These are phyloP conservation scores for Melitaea cinxia DNA, from an alignment of 1,140 invertebrate genomes.

Conservation along the genomic window DNA sequence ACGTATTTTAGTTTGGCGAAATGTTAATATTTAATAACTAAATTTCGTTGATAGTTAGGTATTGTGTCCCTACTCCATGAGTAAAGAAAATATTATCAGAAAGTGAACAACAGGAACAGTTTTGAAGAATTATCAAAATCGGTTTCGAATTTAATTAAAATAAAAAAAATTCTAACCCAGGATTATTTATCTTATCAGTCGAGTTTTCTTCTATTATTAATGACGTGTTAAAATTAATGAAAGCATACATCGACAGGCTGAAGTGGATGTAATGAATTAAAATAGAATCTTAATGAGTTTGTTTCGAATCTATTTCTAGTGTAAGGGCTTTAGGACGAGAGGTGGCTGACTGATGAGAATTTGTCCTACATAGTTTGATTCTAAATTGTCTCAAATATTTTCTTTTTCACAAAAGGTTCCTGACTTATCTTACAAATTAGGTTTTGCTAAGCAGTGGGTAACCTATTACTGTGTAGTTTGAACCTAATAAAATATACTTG, in stretches of 20 bases:
- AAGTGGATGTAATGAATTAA: constrained; percentile 31
- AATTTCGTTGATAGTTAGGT: too few relatives aligned
- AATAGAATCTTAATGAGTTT: constrained; percentile 31
- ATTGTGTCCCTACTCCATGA: too few relatives aligned
- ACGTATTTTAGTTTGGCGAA: not conserved
- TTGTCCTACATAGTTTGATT: too few relatives aligned
- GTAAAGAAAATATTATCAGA: too few relatives aligned
- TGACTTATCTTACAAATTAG: too few relatives aligned
- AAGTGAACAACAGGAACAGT: too few relatives aligned
- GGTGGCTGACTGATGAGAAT: too few relatives aligned
- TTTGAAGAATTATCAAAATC: not conserved
- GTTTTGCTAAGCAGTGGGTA: too few relatives aligned
- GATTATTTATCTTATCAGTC: not conserved
- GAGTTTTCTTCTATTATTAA: not conserved
- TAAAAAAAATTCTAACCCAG: not conserved
- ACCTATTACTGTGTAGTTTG: too few relatives aligned
- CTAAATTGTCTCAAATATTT: too few relatives aligned
- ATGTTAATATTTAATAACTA: not conserved
- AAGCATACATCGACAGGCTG: constrained; percentile 9
- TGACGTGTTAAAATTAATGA: constrained; percentile 14
- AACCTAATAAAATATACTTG: too few relatives aligned
- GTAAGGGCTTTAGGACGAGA: not conserved
- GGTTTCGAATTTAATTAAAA: not conserved
- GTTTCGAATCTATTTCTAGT: constrained; percentile 31
- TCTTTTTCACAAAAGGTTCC: too few relatives aligned